phyloP scores from a whole-genome alignment of 2,113 vertebrate genomes.

The Petrocephalus microphthalmus region DNA sequence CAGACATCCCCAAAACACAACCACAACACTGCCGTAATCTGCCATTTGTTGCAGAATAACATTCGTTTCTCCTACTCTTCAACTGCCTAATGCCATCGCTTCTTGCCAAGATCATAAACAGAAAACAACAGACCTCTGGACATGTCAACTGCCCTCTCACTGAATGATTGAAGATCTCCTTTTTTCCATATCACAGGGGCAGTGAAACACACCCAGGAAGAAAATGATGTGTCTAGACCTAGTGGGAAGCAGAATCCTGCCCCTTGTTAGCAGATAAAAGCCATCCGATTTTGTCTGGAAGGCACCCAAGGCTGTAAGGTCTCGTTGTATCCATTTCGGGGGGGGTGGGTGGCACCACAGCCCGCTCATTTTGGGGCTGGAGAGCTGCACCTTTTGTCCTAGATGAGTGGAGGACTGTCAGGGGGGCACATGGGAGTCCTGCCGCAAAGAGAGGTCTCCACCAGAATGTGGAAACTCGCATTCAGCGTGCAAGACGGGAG shows the following conservation, averaged over 20 bases:
- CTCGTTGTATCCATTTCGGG: not conserved
- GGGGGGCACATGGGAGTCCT: not conserved
- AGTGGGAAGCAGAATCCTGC: not conserved
- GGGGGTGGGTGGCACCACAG: not conserved
- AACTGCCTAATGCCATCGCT: slow-evolving; percentile 45
- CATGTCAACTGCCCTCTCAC: too few relatives aligned
- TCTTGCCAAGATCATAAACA: slow-evolving; percentile 34
- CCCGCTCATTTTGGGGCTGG: not conserved
- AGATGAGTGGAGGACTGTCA: not conserved
- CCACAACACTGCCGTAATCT: slow-evolving; percentile 39
- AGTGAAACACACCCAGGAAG: too few relatives aligned
- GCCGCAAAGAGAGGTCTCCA: not conserved
- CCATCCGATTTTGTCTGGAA: not conserved
- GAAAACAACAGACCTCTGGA: not conserved
- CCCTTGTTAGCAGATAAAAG: not conserved
- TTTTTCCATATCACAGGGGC: too few relatives aligned
- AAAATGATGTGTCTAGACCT: not conserved
- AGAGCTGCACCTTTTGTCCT: not conserved
- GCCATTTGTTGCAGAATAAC: slow-evolving; percentile 39
- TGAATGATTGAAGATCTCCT: too few relatives aligned
- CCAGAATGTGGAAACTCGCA: not conserved
- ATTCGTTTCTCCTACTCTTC: slow-evolving; percentile 25
- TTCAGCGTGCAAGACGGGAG: not conserved
- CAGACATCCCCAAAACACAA: slow-evolving; percentile 22
- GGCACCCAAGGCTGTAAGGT: not conserved